A percentile compares a stretch with the other conserved stretches of the same genome.
Evolutionary conservation across 2,888 invertebrate species (phyloP).

Genomic region (Urechis unicinctus): DNA sequence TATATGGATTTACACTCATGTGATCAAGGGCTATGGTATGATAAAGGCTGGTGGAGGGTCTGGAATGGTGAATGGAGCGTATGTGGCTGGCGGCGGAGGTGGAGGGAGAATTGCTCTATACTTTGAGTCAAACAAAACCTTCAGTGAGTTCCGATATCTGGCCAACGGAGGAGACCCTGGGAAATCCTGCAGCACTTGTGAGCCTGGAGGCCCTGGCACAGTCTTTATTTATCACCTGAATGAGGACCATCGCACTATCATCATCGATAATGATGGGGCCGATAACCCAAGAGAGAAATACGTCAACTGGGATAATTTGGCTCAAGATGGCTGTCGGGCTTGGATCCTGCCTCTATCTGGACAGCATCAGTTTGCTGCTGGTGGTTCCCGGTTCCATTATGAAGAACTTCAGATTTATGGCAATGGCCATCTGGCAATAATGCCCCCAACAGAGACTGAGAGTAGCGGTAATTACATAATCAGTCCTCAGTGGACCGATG

Average conservation of each 20-base stretch:
- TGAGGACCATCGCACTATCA: slow-evolving; percentile 29
- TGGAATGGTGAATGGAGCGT: background rate
- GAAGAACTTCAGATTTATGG: slow-evolving; percentile 36
- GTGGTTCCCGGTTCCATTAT: slow-evolving; percentile 22
- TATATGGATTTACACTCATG: slow-evolving; percentile 27
- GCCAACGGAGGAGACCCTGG: background rate
- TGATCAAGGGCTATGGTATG: slow-evolving; percentile 16
- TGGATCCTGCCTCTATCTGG: slow-evolving; percentile 36
- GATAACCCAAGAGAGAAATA: slow-evolving; percentile 23
- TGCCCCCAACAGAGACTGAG: slow-evolving; percentile 20
- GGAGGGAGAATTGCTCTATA: slow-evolving; percentile 34
- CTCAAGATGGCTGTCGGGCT: slow-evolving; percentile 26
- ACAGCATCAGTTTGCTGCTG: slow-evolving; percentile 24
- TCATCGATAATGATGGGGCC: slow-evolving; percentile 31
- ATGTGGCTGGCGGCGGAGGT: slow-evolving; percentile 20
- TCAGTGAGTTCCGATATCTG: slow-evolving; percentile 31
- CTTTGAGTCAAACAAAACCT: slow-evolving; percentile 28
- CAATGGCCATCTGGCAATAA: slow-evolving; percentile 30
- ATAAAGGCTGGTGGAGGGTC: slow-evolving; percentile 9
- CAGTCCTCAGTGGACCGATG: background rate
- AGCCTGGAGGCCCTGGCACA: slow-evolving; percentile 32
- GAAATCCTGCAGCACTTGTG: slow-evolving; percentile 10
- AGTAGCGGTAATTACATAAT: slow-evolving; percentile 11
- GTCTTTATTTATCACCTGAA: slow-evolving; percentile 28
- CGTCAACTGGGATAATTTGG: slow-evolving; percentile 26